A percentile compares a stretch with the other conserved stretches of the same genome.
Evolutionary conservation across 2,113 vertebrate genomes (phyloP).

Genomic region (Chaetops frenatus): DNA sequence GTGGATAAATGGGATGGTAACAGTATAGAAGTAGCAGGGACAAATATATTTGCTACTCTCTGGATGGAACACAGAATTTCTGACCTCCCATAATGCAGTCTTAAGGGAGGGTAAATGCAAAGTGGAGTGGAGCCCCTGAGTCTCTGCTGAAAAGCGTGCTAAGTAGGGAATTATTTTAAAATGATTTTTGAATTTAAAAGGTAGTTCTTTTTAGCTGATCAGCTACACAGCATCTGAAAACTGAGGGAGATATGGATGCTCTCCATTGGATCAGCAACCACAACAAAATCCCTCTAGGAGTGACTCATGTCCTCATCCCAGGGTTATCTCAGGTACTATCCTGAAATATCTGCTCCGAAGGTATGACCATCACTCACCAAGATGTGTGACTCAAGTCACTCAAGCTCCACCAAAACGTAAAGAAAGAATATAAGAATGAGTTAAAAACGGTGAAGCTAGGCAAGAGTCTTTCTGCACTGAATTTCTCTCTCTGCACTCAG

Average conservation of each 20-base stretch:
- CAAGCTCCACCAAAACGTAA: neutral
- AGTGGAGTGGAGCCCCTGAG: neutral
- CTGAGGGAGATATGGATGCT: neutral
- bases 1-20: neutral
- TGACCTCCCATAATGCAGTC: accelerated
- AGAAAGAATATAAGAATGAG: neutral
- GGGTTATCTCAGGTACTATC: neutral
- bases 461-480: neutral
- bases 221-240: neutral
- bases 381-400: neutral
- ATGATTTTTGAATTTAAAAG: neutral
- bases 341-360: neutral
- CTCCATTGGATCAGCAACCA: neutral
- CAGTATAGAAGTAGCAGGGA: neutral
- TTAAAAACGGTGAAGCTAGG: neutral
- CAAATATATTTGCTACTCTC: neutral
- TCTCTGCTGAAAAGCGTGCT: neutral
- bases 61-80: neutral
- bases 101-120: neutral
- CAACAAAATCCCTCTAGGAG: neutral
- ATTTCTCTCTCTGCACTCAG: neutral
- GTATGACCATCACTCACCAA: neutral
- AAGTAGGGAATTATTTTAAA: neutral
- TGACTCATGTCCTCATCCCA: neutral
- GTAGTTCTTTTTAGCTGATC: neutral